Base-by-base conservation (phyloP, 1,140 invertebrate species). In the Anthonomus grandis region DNA sequence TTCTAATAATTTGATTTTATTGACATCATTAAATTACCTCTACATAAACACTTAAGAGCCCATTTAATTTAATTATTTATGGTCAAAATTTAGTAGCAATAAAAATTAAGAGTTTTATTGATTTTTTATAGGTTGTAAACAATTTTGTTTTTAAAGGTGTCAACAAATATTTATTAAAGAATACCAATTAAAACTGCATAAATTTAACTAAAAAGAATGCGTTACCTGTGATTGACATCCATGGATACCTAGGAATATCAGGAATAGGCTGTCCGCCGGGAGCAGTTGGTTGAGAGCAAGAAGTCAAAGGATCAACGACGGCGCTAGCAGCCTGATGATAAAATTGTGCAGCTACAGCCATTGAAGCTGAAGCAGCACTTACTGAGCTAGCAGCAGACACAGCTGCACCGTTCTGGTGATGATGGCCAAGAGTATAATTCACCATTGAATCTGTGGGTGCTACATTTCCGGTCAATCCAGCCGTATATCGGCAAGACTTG, bases 211-310 rank as follows among this genome's bases (percentile, higher is more conserved):
- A n/a, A n/a, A n/a, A n/a, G n/a, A n/a, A n/a, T n/a, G n/a, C n/a
- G n/a, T 88, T 83, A 95, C 93, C 93, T 80, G 91, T 93, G 74
- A 95, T 92, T 64, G 91, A 91, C 91, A 95, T 95, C 93, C 93
- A 95, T n/a, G 93, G 92, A 75, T 95, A 95, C 70, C 91, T 82
- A 12, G 91, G 91, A 69, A 94, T 90, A 75, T 91, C 89, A 23
- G 90, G 89, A 64, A 90, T 85, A 46, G 82, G 76, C 67, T 88
- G 83, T 78, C 87, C 80, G 67, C 85, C 80, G 64, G 85, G 76
- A 69, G 84, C 69, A 23, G 83, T 76, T 19, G 81, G 82, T 69
- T 86, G 85, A 57, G 79, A 79, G 73, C 81, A 82, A 41, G 82
- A 83, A 53, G 79, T 80, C 42, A 83, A 70, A 18, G 82, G 83